These are phyloP conservation scores for Ciconia maguari DNA, from an alignment of 2,113 vertebrate species.

Conservation along the genomic window DNA sequence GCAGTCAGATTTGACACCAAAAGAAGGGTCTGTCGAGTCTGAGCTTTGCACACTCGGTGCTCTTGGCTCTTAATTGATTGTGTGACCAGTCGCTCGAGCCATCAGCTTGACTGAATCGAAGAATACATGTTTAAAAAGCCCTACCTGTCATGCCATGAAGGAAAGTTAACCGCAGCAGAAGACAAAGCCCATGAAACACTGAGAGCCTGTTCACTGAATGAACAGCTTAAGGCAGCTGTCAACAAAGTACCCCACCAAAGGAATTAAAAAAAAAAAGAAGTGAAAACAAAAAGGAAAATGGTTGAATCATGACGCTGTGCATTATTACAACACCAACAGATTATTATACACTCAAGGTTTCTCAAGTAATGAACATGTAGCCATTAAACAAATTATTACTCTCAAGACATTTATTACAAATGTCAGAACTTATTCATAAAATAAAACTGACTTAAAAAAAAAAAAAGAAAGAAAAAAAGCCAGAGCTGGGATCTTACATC, in stretches of 20 bases:
- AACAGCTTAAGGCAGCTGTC: constrained; percentile 72
- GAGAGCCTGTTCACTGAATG: constrained; percentile 68
- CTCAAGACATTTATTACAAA: constrained; percentile 84
- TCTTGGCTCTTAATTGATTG: neutral
- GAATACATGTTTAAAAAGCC: neutral
- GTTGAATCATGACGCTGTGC: constrained; percentile 52
- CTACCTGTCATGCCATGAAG: constrained; percentile 35
- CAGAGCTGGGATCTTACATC: constrained; percentile 76
- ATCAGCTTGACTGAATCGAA: neutral
- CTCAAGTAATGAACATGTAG: constrained; percentile 77
- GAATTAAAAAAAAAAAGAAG: neutral
- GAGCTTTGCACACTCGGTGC: neutral
- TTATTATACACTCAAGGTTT: constrained; percentile 66
- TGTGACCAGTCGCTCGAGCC: constrained; percentile 2
- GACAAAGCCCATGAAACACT: constrained; percentile 61
- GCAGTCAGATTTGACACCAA: neutral
- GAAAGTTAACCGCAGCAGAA: constrained; percentile 48
- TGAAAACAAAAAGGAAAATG: constrained; percentile 9
- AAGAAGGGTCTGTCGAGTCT: neutral
- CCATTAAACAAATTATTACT: constrained; percentile 78
- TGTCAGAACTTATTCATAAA: constrained; percentile 80
- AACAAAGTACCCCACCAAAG: constrained; percentile 60
- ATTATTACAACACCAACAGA: constrained; percentile 57
- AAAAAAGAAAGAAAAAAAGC: constrained; percentile 45
- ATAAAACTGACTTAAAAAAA: constrained; percentile 74